Evolutionary conservation across 2,797 vertebrate species (phyloP).

Genomic region (Sebastes taczanowskii): DNA sequence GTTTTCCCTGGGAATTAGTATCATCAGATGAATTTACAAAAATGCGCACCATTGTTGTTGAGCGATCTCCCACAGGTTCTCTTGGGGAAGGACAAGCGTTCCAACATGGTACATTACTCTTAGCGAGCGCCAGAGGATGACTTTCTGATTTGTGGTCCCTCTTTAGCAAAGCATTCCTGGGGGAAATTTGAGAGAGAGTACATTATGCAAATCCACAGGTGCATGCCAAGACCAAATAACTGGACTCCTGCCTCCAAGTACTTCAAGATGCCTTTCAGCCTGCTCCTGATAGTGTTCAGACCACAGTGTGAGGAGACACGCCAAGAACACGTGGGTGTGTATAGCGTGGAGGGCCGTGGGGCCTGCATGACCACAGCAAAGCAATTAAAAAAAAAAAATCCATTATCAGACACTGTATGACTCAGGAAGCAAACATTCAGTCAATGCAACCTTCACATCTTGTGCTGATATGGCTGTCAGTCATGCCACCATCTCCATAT

Average conservation of each 20-base stretch:
- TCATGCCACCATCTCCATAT: background rate
- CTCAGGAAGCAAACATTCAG: constrained; percentile 30
- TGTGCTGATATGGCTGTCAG: constrained; percentile 11
- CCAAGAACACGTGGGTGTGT: constrained; percentile 59
- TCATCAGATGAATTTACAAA: constrained; percentile 59
- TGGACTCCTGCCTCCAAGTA: constrained; percentile 75
- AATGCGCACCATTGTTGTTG: constrained; percentile 49
- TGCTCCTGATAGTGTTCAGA: constrained; percentile 68
- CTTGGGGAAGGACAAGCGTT: constrained; percentile 46
- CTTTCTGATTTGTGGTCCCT: constrained; percentile 76
- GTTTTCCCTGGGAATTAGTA: constrained; percentile 62
- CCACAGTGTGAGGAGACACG: constrained; percentile 56
- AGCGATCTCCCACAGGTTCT: constrained; percentile 47
- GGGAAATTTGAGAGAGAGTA: constrained; percentile 76
- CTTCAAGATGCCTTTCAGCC: constrained; percentile 80
- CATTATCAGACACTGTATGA: constrained; percentile 32
- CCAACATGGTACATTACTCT: constrained; percentile 64
- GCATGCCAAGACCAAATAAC: constrained; percentile 78
- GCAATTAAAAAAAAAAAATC: background rate
- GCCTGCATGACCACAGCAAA: constrained; percentile 29
- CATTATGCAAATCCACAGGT: constrained; percentile 84
- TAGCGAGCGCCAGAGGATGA: constrained; percentile 55
- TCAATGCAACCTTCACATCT: constrained; percentile 8
- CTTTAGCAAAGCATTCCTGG: constrained; percentile 74
- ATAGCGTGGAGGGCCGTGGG: constrained; percentile 24